Conservation (phyloP, 2,888 invertebrate species). For the Sturmia bella region DNA sequence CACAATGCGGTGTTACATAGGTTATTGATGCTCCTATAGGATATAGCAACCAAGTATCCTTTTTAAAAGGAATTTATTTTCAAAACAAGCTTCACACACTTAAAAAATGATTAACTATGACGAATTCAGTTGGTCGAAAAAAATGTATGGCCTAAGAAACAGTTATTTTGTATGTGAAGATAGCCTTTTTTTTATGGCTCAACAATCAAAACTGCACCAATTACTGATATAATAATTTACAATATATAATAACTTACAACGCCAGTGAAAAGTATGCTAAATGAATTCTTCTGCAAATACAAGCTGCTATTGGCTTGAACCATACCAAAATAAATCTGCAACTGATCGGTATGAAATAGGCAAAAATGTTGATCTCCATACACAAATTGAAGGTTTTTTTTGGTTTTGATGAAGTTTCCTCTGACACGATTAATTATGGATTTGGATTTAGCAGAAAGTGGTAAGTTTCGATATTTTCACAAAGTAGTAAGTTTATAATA, state of each 20-base stretch:
- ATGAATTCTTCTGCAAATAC: conserved; percentile 89
- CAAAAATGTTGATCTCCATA: conserved; percentile 74
- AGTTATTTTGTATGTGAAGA: conserved; percentile 23
- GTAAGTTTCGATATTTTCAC: conserved; percentile 69
- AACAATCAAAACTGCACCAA: conserved; percentile 69
- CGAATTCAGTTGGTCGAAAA: conserved; percentile 3
- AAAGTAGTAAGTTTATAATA: neutral
- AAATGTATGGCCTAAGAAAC: neutral
- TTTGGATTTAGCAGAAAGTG: conserved; percentile 76
- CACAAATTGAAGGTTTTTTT: conserved; percentile 69
- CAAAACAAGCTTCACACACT: conserved; percentile 82
- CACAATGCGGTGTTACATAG: neutral
- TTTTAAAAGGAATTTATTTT: conserved; percentile 75
- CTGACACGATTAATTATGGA: conserved; percentile 78
- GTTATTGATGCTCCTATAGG: neutral
- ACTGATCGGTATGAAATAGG: neutral
- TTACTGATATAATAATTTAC: conserved; percentile 82
- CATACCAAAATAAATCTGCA: conserved; percentile 74
- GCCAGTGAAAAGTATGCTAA: conserved; percentile 92
- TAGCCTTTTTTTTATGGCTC: conserved; percentile 7
- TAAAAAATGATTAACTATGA: neutral
- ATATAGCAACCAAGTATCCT: conserved; percentile 4
- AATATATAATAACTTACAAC: conserved; percentile 88
- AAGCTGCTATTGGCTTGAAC: conserved; percentile 85
- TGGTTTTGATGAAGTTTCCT: conserved; percentile 71